phyloP scores from a whole-genome alignment of 2,888 invertebrate genomes.

The Nomada hirtipes region DNA sequence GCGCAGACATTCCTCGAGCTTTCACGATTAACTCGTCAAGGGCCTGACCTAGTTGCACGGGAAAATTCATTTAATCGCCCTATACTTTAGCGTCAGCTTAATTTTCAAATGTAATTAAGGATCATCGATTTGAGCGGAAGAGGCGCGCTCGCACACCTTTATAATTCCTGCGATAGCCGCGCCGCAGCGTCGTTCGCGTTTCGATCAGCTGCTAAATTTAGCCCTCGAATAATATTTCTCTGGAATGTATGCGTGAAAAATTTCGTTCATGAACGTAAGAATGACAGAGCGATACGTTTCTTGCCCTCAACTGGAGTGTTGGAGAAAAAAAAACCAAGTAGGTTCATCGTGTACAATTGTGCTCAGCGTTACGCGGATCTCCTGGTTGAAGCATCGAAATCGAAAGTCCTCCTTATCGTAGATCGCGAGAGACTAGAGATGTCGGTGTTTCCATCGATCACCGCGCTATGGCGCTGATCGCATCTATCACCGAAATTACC shows the following conservation, averaged over 20 bases:
- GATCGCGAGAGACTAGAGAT: slow-evolving; percentile 39
- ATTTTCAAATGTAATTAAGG: slow-evolving; percentile 57
- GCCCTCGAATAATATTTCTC: slow-evolving; percentile 29
- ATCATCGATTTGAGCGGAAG: slow-evolving; percentile 50
- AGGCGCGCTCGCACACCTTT: slow-evolving; percentile 29
- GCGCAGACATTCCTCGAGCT: slow-evolving; percentile 27
- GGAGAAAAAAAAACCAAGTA: background rate
- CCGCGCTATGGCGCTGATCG: slow-evolving; percentile 54
- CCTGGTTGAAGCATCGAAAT: slow-evolving; percentile 27
- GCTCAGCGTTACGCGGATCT: background rate
- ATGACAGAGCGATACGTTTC: background rate
- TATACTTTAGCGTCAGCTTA: slow-evolving; percentile 42
- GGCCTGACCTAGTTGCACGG: slow-evolving; percentile 51
- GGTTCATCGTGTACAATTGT: background rate
- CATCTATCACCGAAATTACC: slow-evolving; percentile 55
- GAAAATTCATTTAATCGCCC: slow-evolving; percentile 55
- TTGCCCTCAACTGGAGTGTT: background rate
- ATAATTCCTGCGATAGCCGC: slow-evolving; percentile 43
- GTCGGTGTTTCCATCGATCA: slow-evolving; percentile 47
- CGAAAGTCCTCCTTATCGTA: slow-evolving; percentile 48
- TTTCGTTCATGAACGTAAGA: slow-evolving; percentile 12
- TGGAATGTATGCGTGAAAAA: slow-evolving; percentile 25
- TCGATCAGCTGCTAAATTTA: slow-evolving; percentile 45
- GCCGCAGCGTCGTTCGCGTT: slow-evolving; percentile 47
- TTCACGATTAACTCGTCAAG: slow-evolving; percentile 49